Percentiles rank a stretch among this genome's conserved stretches.
phyloP scores from a whole-genome alignment of 1,140 invertebrate species.

The Trinorchestia longiramus region DNA sequence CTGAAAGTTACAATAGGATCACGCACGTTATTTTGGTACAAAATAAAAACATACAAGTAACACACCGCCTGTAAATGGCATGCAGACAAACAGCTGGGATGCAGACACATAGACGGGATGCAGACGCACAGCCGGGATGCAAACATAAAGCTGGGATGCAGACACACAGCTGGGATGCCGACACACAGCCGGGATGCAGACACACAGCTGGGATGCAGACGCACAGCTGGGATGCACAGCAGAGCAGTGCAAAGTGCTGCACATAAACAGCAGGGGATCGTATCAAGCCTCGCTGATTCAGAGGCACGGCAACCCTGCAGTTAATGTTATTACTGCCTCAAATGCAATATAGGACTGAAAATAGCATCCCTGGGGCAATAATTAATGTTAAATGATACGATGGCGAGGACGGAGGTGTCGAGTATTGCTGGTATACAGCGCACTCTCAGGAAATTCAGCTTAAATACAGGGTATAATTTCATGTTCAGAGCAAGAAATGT shows the following conservation, averaged over 20 bases:
- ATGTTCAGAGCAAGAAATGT: neutral
- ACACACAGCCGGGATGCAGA: no score
- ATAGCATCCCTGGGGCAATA: neutral
- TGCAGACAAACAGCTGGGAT: no score
- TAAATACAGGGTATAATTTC: neutral
- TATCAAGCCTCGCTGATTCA: neutral
- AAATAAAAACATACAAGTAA: no score
- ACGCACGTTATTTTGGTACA: no score
- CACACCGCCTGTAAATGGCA: no score
- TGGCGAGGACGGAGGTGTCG: neutral
- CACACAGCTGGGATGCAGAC: no score
- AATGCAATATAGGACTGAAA: neutral
- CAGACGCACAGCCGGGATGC: no score
- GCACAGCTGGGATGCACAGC: no score
- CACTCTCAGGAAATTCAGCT: neutral
- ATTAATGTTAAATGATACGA: neutral
- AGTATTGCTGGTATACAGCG: neutral
- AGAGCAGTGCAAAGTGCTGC: neutral
- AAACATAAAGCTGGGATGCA: neutral
- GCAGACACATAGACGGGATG: no score
- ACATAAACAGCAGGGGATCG: neutral
- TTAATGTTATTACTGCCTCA: slow-evolving; percentile 1
- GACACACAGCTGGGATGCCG: neutral
- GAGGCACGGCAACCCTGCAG: neutral
- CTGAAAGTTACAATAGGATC: no score